These are phyloP conservation scores for Acleris emargana DNA, from an alignment of 2,888 invertebrate species.

Conservation along the genomic window DNA sequence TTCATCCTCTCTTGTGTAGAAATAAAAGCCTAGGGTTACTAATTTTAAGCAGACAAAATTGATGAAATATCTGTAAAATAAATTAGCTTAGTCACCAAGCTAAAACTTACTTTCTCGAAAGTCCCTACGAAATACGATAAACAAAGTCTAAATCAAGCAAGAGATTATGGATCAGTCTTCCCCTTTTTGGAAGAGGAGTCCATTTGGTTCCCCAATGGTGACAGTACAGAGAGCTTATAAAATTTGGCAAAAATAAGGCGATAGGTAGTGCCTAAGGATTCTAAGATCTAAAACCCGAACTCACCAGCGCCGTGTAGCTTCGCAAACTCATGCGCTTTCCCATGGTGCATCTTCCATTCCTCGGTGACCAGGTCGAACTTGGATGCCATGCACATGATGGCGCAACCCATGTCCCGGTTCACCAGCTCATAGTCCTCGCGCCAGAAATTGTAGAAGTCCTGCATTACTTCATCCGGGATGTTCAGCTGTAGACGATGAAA, in stretches of 20 bases:
- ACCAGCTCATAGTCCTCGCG: constrained; percentile 65
- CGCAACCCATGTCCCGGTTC: constrained; percentile 68
- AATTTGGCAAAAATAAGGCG: not conserved
- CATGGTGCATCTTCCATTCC: constrained; percentile 64
- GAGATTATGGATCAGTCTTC: too few species aligned
- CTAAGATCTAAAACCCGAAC: not conserved
- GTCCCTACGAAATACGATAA: too few species aligned
- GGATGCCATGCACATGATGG: constrained; percentile 67
- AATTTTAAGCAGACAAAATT: too few species aligned
- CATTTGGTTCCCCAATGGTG: too few species aligned
- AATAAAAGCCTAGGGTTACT: too few species aligned
- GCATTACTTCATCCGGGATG: constrained; percentile 60
- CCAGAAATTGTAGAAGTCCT: constrained; percentile 73
- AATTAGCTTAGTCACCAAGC: too few species aligned
- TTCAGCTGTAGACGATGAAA: constrained; percentile 55
- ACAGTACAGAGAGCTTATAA: too few species aligned
- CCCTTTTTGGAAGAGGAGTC: too few species aligned
- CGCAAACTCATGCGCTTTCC: constrained; percentile 67
- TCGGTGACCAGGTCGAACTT: constrained; percentile 64
- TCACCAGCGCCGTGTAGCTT: constrained; percentile 71
- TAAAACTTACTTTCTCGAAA: too few species aligned
- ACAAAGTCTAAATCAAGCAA: too few species aligned
- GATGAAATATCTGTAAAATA: too few species aligned
- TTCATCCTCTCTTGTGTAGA: too few species aligned
- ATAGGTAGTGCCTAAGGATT: not conserved